phyloP scores from a whole-genome alignment of 2,113 vertebrate species.

The Piprites chloris region DNA sequence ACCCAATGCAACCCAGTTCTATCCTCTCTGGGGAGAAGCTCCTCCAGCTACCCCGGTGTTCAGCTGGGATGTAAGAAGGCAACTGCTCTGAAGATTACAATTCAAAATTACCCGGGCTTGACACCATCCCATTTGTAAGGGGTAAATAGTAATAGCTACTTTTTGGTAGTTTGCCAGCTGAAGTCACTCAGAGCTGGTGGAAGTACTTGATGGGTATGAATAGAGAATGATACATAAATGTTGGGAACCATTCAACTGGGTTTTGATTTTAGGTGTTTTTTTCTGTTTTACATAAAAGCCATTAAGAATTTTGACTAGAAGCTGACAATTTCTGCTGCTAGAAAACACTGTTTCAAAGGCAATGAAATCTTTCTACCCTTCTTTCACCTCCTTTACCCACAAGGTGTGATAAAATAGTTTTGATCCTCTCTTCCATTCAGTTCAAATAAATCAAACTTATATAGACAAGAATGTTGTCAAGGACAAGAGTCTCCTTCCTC shows the following conservation, averaged over 20 bases:
- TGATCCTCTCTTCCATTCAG: neutral
- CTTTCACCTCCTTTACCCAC: neutral
- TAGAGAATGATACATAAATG: neutral
- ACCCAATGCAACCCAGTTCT: fast-evolving
- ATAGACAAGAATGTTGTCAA: neutral
- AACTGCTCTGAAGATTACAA: neutral
- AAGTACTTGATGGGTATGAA: neutral
- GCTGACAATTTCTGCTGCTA: neutral
- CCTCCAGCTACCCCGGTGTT: neutral
- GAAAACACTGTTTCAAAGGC: neutral
- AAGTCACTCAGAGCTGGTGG: neutral
- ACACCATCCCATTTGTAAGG: neutral
- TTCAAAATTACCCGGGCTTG: neutral
- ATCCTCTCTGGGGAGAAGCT: neutral
- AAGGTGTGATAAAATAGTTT: neutral
- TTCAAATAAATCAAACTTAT: neutral
- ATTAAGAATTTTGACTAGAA: neutral
- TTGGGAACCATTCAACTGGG: neutral
- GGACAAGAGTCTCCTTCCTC: neutral
- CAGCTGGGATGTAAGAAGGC: neutral
- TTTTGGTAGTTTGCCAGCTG: neutral
- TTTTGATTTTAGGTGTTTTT: neutral
- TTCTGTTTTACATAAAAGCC: neutral
- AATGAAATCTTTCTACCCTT: neutral
- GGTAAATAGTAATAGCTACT: neutral